These are phyloP conservation scores for Mythimna lalbum DNA, from an alignment of 2,888 invertebrate genomes.

Conservation along the genomic window DNA sequence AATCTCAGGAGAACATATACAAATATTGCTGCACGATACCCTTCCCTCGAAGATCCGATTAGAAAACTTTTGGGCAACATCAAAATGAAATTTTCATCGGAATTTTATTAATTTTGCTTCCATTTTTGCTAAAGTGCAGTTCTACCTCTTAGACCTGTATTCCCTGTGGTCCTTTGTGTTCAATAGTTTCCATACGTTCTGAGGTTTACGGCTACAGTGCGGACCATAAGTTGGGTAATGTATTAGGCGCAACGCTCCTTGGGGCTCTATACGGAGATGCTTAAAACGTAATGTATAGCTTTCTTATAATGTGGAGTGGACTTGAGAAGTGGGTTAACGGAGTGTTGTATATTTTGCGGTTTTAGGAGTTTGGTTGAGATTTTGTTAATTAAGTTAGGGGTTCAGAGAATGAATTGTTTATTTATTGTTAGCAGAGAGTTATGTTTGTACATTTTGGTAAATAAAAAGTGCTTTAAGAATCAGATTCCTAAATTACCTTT, in stretches of 20 bases:
- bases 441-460: neutral
- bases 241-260: conserved; percentile 71
- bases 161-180: conserved; percentile 61
- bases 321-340: conserved; percentile 21
- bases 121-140: conserved; percentile 44
- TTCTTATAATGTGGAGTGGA: conserved; percentile 55
- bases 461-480: neutral
- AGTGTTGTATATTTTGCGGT: conserved; percentile 5
- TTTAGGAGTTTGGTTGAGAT: neutral
- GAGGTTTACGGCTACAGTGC: conserved; percentile 68
- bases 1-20: no score
- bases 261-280: conserved; percentile 57
- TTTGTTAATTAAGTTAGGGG: neutral
- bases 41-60: conserved; percentile 29
- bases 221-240: conserved; percentile 77
- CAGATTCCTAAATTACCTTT: no score
- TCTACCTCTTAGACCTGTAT: conserved; percentile 55
- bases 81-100: conserved; percentile 8
- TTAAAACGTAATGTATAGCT: conserved; percentile 57
- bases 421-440: neutral
- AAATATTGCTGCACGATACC: conserved; percentile 7
- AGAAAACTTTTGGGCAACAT: conserved; percentile 26
- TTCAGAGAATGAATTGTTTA: neutral
- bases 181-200: conserved; percentile 77
- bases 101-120: conserved; percentile 30